Base-by-base conservation (phyloP, 2,888 invertebrate species). In the Chaetoderma sp. region DNA sequence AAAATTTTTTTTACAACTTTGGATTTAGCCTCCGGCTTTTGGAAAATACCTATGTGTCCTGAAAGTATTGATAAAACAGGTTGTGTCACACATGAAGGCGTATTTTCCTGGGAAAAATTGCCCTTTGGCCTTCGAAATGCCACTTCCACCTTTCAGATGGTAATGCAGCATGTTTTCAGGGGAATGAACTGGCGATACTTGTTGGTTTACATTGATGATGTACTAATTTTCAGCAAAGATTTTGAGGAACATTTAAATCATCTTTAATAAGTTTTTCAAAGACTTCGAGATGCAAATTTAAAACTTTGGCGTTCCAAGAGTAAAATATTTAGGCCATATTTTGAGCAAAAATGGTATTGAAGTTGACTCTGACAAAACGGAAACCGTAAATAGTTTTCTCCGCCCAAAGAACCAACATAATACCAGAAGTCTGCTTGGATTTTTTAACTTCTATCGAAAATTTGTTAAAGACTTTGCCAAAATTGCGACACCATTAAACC, bases 401-500 rank as follows among this genome's bases (percentile, higher is more conserved):
- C 8, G 13, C 2, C 59, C 59, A 2, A 47, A 16, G 2, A 47
- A 47, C 30, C 28, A 28, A 3, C 23, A 27, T 3, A 28, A 33
- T 4, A 47, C 47, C 13, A 2, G 45, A 45, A 16, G 36, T 6
- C 47, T 58, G 16, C 23, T 58, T 4, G 59, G 59, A 18, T 21
- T 56, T 10, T 56, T 33, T 21, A 81, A 83, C 70, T 85, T 79
- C 72, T 84, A 84, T 65, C 72, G 75, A 3, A 75, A 75, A 57
- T 86, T 85, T 72, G 63, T 83, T 0, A 73, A 73, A 4, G 71
- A 74, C 23, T 60, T 80, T 1, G 61, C 80, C 5, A 62, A 59
- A 0, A 67, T 76, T 4, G 61, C 76, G 44, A 67, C 65, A 23
- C 82, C 81, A 0, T 60, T 84, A 10, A 74, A 83, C 65, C 28